Percentiles rank a stretch among this genome's conserved stretches.
Conservation (phyloP, 2,113 vertebrate species). For the Bagarius yarrelli region DNA sequence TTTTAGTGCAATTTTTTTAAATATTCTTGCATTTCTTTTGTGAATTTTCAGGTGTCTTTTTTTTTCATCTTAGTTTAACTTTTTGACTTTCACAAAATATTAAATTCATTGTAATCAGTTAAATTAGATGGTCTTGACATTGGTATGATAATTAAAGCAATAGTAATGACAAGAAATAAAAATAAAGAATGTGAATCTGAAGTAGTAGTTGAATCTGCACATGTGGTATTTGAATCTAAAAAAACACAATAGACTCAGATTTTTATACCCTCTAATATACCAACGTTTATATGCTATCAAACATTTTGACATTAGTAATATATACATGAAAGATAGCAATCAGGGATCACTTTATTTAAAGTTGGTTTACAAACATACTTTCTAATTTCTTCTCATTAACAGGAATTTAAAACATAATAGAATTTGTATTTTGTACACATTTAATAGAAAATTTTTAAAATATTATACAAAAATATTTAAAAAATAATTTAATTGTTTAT, state of each 20-base stretch:
- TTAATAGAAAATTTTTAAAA: no score
- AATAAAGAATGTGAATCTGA: constrained; percentile 13
- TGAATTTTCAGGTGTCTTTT: constrained; percentile 49
- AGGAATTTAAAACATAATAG: neutral
- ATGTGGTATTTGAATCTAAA: constrained; percentile 2
- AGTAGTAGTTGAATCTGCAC: neutral
- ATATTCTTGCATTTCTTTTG: constrained; percentile 39
- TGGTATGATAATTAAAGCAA: constrained; percentile 43
- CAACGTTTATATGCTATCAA: neutral
- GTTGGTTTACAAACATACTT: neutral
- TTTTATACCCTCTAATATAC: neutral
- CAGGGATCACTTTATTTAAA: neutral
- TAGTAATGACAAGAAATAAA: constrained; percentile 30
- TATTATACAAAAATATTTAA: no score
- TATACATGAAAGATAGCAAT: no score
- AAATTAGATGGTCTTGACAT: constrained; percentile 33
- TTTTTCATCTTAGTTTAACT: constrained; percentile 41
- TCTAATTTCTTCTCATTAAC: neutral
- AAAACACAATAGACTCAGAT: neutral
- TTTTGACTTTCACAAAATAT: constrained; percentile 14
- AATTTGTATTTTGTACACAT: neutral
- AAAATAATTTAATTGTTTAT: no score
- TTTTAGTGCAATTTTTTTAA: constrained; percentile 35
- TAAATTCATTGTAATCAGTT: constrained; percentile 31
- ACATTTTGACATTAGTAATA: no score